Percentiles rank a stretch among this genome's conserved stretches.
These are phyloP conservation scores for Pachyramphus minor DNA, from an alignment of 2,113 vertebrate species.

Conservation along the genomic window DNA sequence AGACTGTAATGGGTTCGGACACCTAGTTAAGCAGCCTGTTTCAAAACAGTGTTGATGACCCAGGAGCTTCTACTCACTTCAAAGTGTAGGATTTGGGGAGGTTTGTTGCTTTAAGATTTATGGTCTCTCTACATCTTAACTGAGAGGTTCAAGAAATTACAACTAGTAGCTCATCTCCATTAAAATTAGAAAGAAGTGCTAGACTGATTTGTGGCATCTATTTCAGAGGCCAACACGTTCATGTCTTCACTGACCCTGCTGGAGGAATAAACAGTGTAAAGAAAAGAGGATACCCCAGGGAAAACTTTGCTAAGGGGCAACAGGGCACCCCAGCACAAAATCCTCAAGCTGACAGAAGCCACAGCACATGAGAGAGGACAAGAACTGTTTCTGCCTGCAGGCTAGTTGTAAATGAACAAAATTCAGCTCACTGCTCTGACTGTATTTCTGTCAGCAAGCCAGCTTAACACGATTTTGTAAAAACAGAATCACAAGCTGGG, in stretches of 20 bases:
- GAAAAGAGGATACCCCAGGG: background rate
- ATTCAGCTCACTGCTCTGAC: background rate
- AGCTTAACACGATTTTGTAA: background rate
- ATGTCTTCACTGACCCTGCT: background rate
- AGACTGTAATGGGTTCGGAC: background rate
- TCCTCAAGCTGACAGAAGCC: background rate
- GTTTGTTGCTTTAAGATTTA: conserved; percentile 58
- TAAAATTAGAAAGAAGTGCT: conserved; percentile 60
- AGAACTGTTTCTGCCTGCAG: background rate
- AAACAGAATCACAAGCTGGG: background rate
- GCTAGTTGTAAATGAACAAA: background rate
- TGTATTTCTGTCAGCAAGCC: background rate
- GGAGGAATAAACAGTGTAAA: background rate
- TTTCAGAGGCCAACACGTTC: background rate
- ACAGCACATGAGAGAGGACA: background rate
- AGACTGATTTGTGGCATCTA: conserved; percentile 47
- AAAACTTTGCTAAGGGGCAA: background rate
- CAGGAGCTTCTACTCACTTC: conserved; percentile 49
- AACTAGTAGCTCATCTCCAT: conserved; percentile 38
- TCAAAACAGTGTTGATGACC: conserved; percentile 26
- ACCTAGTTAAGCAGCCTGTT: conserved; percentile 25
- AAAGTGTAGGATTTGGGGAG: conserved; percentile 38
- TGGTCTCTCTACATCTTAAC: conserved; percentile 34
- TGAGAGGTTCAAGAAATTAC: conserved; percentile 37
- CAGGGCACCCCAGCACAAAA: background rate